phyloP scores from a whole-genome alignment of 1,140 invertebrate species.

The Brachionus plicatilis region DNA sequence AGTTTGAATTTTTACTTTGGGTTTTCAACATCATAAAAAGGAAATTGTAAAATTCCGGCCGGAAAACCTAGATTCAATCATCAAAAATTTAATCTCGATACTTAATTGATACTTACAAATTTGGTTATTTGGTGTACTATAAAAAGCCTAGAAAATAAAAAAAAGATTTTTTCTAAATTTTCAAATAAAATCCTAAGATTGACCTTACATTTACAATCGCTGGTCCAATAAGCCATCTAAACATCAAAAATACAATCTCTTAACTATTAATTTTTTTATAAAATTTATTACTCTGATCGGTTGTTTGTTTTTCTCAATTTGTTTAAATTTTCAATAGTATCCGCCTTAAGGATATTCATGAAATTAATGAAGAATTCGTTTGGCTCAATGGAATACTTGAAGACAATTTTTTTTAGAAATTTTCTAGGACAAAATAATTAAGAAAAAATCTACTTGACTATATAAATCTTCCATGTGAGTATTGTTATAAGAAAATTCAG shows the following conservation, averaged over 20 bases:
- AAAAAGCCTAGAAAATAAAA: conserved; percentile 67
- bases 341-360: background rate
- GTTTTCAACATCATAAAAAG: conserved; percentile 44
- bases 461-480: background rate
- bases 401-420: conserved; percentile 66
- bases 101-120: conserved; percentile 62
- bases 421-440: conserved; percentile 63
- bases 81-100: background rate
- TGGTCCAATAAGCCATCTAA: conserved; percentile 79
- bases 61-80: conserved; percentile 7
- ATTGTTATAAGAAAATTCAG: conserved; percentile 22
- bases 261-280: background rate
- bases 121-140: conserved; percentile 91
- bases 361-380: conserved; percentile 43
- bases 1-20: background rate
- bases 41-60: conserved; percentile 21
- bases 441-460: background rate
- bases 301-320: background rate
- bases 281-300: background rate
- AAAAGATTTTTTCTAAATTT: background rate
- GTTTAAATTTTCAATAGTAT: conserved; percentile 56
- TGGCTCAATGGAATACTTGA: conserved; percentile 65
- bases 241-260: conserved; percentile 17
- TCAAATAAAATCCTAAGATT: no score
- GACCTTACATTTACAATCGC: conserved; percentile 73